Evolutionary conservation across 2,797 vertebrate genomes (phyloP), one percentile per base, ranked within the genome.

Genomic region (Garrulus glandarius): DNA sequence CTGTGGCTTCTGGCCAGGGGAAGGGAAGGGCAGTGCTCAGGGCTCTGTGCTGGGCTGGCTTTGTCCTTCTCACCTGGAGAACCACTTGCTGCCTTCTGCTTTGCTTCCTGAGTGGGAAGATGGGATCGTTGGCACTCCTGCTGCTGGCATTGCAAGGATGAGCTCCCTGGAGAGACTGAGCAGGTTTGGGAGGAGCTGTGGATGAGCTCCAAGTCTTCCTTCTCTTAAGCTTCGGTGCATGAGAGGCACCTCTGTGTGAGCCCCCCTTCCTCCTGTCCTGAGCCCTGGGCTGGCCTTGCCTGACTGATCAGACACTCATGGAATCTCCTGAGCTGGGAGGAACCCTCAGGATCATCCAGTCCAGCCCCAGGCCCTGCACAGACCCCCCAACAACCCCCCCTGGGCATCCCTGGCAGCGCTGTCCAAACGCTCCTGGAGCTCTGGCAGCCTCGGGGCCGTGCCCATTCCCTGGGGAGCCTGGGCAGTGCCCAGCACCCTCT

Each of bases 381-480:
- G 37, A 16, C 19, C 3, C 13, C 44, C 68, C 39, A 60, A 19
- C 17, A 46, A 11, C 2, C 52, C 23, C 84, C 8, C 32, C 34
- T 24, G 57, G 0, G 17, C 43, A 57, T 29, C 52, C 46, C 53
- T 67, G 46, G 1, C 10, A 60, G 53, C 0, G 0, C 1, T 41
- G 3, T 11, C 34, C 53, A 32, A 74, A 36, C 0, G 0, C 24
- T 53, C 13, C 61, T 53, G 68, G n/a, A 81, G 68, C 53, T 60
- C 17, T 87, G 76, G 44, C 44, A 80, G 68, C 76, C 46, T 6
- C 0, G 13, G 77, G 39, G 34, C 46, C 0, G 29, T 39, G 52
- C 11, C 52, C 50, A 44, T 57, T 57, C 41, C 41, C 30, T 63
- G 41, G 59, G 44, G 16, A 65, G 15, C 37, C 56, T 56, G 84